Evolutionary conservation across 2,797 vertebrate species (phyloP).

Genomic region (Danio aesculapii): DNA sequence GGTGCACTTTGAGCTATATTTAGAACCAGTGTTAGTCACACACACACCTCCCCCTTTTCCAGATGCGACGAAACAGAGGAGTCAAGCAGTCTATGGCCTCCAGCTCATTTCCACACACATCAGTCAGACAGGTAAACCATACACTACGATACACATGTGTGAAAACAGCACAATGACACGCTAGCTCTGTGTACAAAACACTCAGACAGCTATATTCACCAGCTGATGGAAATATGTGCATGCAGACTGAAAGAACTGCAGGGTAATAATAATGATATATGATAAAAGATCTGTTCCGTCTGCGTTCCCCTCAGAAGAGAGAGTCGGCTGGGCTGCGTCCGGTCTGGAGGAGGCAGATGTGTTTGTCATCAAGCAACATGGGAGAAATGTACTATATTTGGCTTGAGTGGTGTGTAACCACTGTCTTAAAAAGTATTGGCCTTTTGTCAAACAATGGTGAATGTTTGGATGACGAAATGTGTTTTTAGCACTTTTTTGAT

Average conservation of each 20-base stretch:
- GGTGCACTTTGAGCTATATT: slow-evolving; percentile 31
- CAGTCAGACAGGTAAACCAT: slow-evolving; percentile 57
- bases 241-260: neutral
- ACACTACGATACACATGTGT: neutral
- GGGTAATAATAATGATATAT: slow-evolving; percentile 39
- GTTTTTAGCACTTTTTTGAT: neutral
- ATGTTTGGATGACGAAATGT: slow-evolving; percentile 28
- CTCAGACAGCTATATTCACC: slow-evolving; percentile 2
- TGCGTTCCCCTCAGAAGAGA: slow-evolving; percentile 25
- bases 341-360: slow-evolving; percentile 52
- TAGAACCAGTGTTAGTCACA: slow-evolving; percentile 56
- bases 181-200: neutral
- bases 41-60: slow-evolving; percentile 58
- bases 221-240: neutral
- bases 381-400: neutral
- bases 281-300: slow-evolving; percentile 9
- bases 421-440: neutral
- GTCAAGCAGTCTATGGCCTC: slow-evolving; percentile 69
- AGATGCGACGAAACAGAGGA: slow-evolving; percentile 52
- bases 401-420: slow-evolving; percentile 37
- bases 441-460: slow-evolving; percentile 24
- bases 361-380: slow-evolving; percentile 55
- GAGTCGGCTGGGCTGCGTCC: slow-evolving; percentile 44
- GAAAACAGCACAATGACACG: neutral
- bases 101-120: slow-evolving; percentile 62